Conservation (phyloP, 2,888 invertebrate genomes). For the Ophioninae sp. region DNA sequence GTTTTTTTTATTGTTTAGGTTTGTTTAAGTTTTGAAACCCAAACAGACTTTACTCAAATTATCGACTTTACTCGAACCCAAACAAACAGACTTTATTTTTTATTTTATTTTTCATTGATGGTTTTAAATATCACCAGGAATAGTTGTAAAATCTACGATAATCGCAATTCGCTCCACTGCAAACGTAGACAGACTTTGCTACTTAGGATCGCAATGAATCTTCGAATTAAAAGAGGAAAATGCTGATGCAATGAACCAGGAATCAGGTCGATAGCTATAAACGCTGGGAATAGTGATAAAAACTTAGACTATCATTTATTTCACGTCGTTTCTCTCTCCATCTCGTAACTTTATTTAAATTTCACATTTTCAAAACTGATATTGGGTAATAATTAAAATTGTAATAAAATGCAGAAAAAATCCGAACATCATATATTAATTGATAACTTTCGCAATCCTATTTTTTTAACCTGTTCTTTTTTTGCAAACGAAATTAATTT, state of each 20-base stretch:
- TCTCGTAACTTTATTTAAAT: neutral
- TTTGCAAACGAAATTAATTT: too few relatives aligned
- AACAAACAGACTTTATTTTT: too few relatives aligned
- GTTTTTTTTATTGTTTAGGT: neutral
- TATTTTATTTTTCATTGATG: too few relatives aligned
- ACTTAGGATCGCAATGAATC: neutral
- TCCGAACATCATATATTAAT: too few relatives aligned
- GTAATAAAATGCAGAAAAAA: too few relatives aligned
- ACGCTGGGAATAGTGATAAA: neutral
- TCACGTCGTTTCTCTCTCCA: neutral
- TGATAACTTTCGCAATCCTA: too few relatives aligned
- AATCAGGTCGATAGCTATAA: neutral
- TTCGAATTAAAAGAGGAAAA: neutral
- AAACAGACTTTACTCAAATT: neutral
- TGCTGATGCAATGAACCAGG: neutral
- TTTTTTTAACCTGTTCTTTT: too few relatives aligned
- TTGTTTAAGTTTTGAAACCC: neutral
- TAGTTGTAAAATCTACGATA: too few relatives aligned
- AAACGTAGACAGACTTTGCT: neutral
- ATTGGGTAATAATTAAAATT: neutral
- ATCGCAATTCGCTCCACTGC: neutral
- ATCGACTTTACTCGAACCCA: neutral
- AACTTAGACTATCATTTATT: neutral
- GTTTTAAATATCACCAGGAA: too few relatives aligned
- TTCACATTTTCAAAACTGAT: neutral